These are phyloP conservation scores for Trachymyrmex septentrionalis DNA, from an alignment of 1,140 invertebrate genomes.

Conservation along the genomic window DNA sequence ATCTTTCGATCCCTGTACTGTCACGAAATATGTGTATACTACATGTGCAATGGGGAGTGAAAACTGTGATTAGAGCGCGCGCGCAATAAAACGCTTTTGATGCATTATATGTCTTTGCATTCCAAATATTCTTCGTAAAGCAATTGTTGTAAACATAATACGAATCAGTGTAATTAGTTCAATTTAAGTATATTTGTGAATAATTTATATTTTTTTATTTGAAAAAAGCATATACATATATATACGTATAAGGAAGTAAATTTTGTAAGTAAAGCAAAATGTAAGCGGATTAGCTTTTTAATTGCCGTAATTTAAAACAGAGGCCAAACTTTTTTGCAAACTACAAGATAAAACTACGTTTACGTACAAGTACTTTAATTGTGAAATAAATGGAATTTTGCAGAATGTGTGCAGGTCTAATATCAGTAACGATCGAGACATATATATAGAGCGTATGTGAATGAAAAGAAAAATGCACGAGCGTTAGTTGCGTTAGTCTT, in stretches of 20 bases:
- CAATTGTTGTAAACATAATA: background rate
- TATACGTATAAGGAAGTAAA: background rate
- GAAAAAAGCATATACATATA: background rate
- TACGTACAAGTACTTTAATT: background rate
- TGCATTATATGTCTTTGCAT: background rate
- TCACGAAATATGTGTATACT: background rate
- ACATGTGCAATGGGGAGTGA: background rate
- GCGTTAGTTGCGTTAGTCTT: slow-evolving; percentile 8
- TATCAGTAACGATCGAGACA: background rate
- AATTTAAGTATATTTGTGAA: background rate
- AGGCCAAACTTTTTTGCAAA: background rate
- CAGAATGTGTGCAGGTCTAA: background rate
- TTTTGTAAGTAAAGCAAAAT: background rate
- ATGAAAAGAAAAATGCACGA: slow-evolving; percentile 23
- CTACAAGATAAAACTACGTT: background rate
- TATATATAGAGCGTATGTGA: slow-evolving; percentile 24
- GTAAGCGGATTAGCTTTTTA: background rate
- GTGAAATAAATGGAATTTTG: slow-evolving; percentile 15
- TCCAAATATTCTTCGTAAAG: background rate
- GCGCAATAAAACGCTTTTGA: background rate
- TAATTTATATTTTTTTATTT: background rate
- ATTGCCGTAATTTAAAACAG: background rate
- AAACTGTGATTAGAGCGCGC: background rate
- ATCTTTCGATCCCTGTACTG: background rate
- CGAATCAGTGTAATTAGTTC: background rate